Conservation (phyloP, 1,140 invertebrate genomes). For the Hycleus cichorii region DNA sequence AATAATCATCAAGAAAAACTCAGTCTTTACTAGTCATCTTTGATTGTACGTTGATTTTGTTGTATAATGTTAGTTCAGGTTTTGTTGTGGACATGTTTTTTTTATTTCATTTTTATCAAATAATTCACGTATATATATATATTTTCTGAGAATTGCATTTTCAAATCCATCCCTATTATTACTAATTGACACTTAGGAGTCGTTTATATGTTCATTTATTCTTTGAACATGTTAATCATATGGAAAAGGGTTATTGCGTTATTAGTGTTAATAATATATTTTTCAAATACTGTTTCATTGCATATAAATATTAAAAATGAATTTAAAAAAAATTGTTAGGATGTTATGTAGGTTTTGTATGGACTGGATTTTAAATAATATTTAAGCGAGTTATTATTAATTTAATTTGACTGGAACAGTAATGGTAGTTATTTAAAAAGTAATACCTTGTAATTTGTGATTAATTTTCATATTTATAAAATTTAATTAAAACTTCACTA, state of each 20-base stretch:
- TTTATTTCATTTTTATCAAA: too few species aligned
- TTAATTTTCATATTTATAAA: conserved; percentile 21
- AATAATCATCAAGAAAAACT: conserved; percentile 16
- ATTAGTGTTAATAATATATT: conserved; percentile 21
- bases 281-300: conserved; percentile 15
- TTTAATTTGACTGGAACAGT: conserved; percentile 10
- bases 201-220: too few species aligned
- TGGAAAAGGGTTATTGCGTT: conserved; percentile 27
- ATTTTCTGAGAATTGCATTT: too few species aligned
- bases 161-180: too few species aligned
- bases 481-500: conserved; percentile 26
- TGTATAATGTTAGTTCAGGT: conserved; percentile 13
- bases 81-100: neutral
- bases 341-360: conserved; percentile 21
- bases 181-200: too few species aligned
- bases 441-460: conserved; percentile 5
- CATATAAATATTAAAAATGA: neutral
- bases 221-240: conserved; percentile 15
- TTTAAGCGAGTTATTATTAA: conserved; percentile 1
- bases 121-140: too few species aligned
- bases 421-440: conserved; percentile 6
- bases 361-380: conserved; percentile 6
- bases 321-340: conserved; percentile 7
- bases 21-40: conserved; percentile 40
- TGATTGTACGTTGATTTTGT: conserved; percentile 34